These are phyloP conservation scores for Prosapia bicincta DNA, from an alignment of 2,888 invertebrate genomes.

Conservation along the genomic window DNA sequence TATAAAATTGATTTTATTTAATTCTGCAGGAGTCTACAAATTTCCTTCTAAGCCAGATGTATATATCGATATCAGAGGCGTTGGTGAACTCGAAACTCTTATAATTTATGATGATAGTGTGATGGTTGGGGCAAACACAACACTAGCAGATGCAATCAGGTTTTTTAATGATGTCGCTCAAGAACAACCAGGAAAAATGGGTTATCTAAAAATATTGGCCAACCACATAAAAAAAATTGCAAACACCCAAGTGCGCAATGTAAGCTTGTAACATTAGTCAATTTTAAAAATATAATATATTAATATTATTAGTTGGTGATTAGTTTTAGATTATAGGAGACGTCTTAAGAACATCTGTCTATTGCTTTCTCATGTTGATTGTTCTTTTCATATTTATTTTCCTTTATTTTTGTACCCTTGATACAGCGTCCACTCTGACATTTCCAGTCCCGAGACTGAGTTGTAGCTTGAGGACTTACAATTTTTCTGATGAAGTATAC, in stretches of 20 bases:
- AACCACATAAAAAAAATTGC: constrained; percentile 65
- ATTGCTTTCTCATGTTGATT: too few relatives aligned
- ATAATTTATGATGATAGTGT: constrained; percentile 42
- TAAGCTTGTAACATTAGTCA: constrained; percentile 45
- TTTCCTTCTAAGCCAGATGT: constrained; percentile 46
- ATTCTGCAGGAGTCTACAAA: constrained; percentile 45
- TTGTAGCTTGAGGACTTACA: too few relatives aligned
- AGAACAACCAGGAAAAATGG: constrained; percentile 47
- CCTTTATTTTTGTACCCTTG: too few relatives aligned
- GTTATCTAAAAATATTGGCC: constrained; percentile 55
- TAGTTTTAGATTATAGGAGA: too few relatives aligned
- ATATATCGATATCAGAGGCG: constrained; percentile 50
- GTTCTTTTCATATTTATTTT: too few relatives aligned
- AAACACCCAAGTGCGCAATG: constrained; percentile 67
- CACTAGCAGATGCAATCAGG: constrained; percentile 53
- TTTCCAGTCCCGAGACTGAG: too few relatives aligned
- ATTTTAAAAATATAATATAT: constrained; percentile 33
- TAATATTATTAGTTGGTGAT: background rate
- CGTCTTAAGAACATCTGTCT: too few relatives aligned
- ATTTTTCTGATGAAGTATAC: too few relatives aligned
- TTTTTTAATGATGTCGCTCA: constrained; percentile 40
- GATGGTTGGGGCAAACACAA: constrained; percentile 55
- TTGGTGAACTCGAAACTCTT: constrained; percentile 48
- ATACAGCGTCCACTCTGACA: too few relatives aligned
- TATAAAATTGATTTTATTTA: too few relatives aligned